phyloP scores from a whole-genome alignment of 2,113 vertebrate species.

The Panthera leo region DNA sequence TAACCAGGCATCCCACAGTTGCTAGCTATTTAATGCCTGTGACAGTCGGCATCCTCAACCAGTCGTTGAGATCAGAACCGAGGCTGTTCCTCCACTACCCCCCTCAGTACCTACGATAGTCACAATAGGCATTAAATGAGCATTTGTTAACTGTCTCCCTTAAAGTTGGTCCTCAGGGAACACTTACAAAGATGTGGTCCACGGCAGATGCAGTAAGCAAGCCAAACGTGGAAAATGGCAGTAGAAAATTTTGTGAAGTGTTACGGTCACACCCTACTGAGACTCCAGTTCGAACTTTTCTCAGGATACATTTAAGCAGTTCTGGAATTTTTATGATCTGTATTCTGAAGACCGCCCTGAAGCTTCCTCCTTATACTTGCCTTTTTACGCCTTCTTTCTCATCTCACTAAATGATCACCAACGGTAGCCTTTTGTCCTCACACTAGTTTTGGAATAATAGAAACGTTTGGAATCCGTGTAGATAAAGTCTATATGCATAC shows the following conservation, averaged over 20 bases:
- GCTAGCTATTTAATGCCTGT: not conserved
- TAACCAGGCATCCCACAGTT: too few relatives aligned
- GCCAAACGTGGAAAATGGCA: not conserved
- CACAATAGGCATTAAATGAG: not conserved
- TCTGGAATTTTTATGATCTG: not conserved
- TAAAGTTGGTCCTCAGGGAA: not conserved
- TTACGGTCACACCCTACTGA: not conserved
- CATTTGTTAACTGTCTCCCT: not conserved
- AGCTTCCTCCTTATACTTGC: not conserved
- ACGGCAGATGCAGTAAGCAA: fast-evolving
- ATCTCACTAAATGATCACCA: not conserved
- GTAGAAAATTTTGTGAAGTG: not conserved
- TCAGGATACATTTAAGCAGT: not conserved
- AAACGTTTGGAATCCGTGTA: not conserved
- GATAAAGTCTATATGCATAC: not conserved
- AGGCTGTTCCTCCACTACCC: not conserved
- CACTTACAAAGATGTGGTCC: not conserved
- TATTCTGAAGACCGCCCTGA: not conserved
- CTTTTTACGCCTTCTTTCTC: not conserved
- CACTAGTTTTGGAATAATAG: not conserved
- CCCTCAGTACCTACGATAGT: not conserved
- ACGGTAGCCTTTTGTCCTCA: not conserved
- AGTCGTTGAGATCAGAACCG: not conserved
- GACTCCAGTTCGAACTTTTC: not conserved
- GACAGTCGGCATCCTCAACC: not conserved